Base-by-base conservation (phyloP, 2,113 vertebrate species). In the Apteryx mantelli region DNA sequence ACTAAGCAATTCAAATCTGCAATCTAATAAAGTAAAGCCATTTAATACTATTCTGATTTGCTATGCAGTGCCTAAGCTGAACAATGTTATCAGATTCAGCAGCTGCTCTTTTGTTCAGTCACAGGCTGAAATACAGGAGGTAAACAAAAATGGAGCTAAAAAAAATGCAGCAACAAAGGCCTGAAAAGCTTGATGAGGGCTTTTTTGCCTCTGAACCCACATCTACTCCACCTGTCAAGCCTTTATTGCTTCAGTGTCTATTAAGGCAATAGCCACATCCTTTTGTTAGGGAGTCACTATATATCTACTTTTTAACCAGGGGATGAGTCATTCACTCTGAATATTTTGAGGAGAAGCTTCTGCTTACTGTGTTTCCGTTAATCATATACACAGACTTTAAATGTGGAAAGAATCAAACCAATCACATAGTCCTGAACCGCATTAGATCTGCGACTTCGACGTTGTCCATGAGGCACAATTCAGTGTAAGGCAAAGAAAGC, bases 101-200 rank as follows among this genome's bases (percentile, higher is more conserved):
- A 89, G 91, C 95, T 96, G 95, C 79, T 94, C 82, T 74, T 95
- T 40, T 80, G 91, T 80, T 89, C 94, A 66, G 83, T 81, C 83
- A 81, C 69, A 13, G 93, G 61, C 83, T 95, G 83, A 86, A 91
- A 91, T 53, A 32, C 61, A 44, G 63, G 66, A 84, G 58, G 75
- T 24, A 80, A 94, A 95, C 91, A 95, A 85, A 87, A 89, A 6
- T 2, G 1, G 16, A 88, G 74, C 69, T 48, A 7, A 91, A 82
- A 38, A 78, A 2, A 2, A 48, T 32, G 25, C 58, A 53, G 38
- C n/a, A 56, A 5, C 36, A 91, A 82, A 77, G 86, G 81, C 50
- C 66, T 82, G 83, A 82, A 18, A 73, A 79, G 70, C 88, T 73
- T 12, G 76, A 44, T 56, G 73, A 91, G 52, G 38, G 61, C 42